A percentile compares a stretch with the other conserved stretches of the same genome.
Conservation (phyloP, 2,113 vertebrate genomes). For the Microtus montanus region DNA sequence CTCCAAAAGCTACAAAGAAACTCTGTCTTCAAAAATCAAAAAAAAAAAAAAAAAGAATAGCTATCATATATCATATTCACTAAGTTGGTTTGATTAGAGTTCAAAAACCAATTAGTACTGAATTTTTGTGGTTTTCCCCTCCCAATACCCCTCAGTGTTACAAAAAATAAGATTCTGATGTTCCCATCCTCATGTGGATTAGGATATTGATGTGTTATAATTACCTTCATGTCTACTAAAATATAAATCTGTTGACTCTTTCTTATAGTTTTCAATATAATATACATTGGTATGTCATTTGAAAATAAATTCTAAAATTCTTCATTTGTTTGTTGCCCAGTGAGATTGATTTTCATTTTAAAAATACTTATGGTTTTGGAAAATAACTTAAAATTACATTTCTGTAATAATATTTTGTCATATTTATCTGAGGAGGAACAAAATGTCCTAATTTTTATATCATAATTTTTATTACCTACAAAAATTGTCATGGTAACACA, state of each 20-base stretch:
- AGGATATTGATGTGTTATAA: background rate
- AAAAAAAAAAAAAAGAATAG: too few species aligned
- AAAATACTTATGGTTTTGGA: background rate
- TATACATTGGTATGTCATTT: background rate
- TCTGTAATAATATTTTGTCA: background rate
- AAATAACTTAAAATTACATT: background rate
- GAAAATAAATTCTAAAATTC: background rate
- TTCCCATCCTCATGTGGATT: rapidly evolving
- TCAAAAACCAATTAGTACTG: background rate
- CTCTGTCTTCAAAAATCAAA: too few species aligned
- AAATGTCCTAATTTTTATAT: background rate
- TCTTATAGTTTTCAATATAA: background rate
- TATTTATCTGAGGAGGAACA: background rate
- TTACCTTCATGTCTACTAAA: background rate
- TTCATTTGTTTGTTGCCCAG: background rate
- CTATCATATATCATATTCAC: background rate
- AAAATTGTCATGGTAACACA: background rate
- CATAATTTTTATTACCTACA: background rate
- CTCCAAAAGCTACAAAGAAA: too few species aligned
- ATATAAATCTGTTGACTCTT: background rate
- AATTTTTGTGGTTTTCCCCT: background rate
- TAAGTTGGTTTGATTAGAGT: background rate
- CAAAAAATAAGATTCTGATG: background rate
- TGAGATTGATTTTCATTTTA: background rate
- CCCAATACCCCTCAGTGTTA: background rate